Evolutionary conservation across 1,140 invertebrate genomes (phyloP).

Genomic region (Hyles vespertilio): DNA sequence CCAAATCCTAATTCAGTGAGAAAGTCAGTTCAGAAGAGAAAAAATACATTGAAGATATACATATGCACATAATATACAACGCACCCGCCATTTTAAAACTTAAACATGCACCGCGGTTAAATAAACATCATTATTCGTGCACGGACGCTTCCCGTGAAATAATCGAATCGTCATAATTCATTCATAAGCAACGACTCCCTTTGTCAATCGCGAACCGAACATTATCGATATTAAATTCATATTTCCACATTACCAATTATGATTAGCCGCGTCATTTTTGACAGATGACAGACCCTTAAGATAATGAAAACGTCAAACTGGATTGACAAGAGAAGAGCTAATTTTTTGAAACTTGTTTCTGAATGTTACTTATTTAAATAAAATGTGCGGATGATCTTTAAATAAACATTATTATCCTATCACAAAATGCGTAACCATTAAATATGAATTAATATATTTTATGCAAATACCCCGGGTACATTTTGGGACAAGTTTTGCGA

Average conservation of each 20-base stretch:
- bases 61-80: too few relatives aligned
- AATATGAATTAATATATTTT: constrained; percentile 7
- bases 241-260: constrained; percentile 46
- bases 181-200: constrained; percentile 51
- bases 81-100: too few relatives aligned
- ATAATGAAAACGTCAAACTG: constrained; percentile 39
- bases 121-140: constrained; percentile 42
- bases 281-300: constrained; percentile 32
- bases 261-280: constrained; percentile 58
- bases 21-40: too few relatives aligned
- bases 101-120: constrained; percentile 11
- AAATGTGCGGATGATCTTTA: constrained; percentile 5
- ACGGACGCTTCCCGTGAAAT: constrained; percentile 55
- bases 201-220: constrained; percentile 44
- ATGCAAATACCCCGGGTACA: neutral
- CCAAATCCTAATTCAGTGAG: too few relatives aligned
- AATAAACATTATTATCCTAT: constrained; percentile 13
- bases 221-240: constrained; percentile 34
- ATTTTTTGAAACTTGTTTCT: too few relatives aligned
- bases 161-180: constrained; percentile 55
- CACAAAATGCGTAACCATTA: neutral
- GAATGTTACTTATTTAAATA: too few relatives aligned
- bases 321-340: constrained; percentile 43
- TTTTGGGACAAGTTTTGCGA: too few relatives aligned
- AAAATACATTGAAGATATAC: too few relatives aligned